Base-by-base conservation (phyloP, 2,888 invertebrate genomes). In the Chaetogeoica ovagalla region DNA sequence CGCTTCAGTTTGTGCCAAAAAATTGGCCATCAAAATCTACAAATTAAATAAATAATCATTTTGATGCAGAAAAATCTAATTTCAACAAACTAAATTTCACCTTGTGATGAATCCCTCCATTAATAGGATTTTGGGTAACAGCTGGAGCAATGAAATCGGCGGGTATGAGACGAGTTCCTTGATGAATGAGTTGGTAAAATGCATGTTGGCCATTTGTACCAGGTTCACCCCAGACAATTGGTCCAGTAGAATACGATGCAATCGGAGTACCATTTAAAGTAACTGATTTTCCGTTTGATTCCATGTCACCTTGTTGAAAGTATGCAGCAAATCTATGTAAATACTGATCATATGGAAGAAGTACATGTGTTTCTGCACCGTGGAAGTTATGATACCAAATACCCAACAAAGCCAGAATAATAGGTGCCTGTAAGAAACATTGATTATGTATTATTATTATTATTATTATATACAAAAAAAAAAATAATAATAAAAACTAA, bases 241-340 rank as follows among this genome's bases (percentile, higher is more conserved):
- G 95, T 0, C 95, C 92, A 0, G 92, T 92, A 75, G 86, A 86
- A 63, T 63, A 79, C 0, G 81, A 52, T 37, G 57, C 30, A 55
- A 81, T 73, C 4, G 66, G 57, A 5, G 70, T 62, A 63, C 74
- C 66, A 65, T 55, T 43, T 52, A 55, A 57, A 37, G 59, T 55
- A 1, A 89, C 89, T 85, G 87, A 90, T 88, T 99, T 99, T 83
- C 99, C 99, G 87, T 99, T 99, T 83, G 97, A 97, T 87, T 99
- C 99, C 99, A 99, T 98, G 85, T 98, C 98, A 6, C 98, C 98
- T 88, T 99, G 99, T 87, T 99, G 99, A 89, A 99, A 98, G 87
- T 99, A 99, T 21, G 99, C 98, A 15, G 99, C 96, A 88, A 99
- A 98, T 86, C 98, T 91, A 87, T 99, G 99, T 85, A 99, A 87